Percentiles rank a stretch among this genome's conserved stretches.
Evolutionary conservation across 2,888 invertebrate genomes (phyloP).

Genomic region (Drosophila meridionalis): DNA sequence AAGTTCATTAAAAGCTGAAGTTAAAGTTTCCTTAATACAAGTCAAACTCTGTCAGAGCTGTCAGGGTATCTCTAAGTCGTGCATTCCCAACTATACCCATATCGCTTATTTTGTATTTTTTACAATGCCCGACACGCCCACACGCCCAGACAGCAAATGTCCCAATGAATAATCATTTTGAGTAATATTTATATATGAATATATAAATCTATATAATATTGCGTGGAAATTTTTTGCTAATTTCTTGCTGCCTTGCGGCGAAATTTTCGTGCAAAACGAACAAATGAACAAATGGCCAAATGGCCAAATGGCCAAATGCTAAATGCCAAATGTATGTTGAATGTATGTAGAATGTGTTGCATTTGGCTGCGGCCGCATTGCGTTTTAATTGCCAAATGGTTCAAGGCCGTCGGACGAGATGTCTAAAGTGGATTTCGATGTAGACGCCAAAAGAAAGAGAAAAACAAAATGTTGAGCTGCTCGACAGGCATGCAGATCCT

Average conservation of each 20-base stretch:
- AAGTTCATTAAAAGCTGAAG: not conserved
- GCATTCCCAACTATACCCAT: not conserved
- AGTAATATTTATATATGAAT: slow-evolving; percentile 1
- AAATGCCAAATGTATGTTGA: slow-evolving; percentile 30
- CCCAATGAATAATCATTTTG: slow-evolving; percentile 10
- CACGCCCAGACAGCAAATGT: slow-evolving; percentile 37
- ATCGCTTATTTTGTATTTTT: not conserved
- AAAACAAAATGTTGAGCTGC: slow-evolving; percentile 39
- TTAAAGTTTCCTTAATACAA: not conserved
- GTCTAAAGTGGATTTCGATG: slow-evolving; percentile 71
- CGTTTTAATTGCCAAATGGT: slow-evolving; percentile 77
- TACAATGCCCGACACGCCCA: slow-evolving; percentile 52
- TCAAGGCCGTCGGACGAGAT: slow-evolving; percentile 60
- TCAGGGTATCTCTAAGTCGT: not conserved
- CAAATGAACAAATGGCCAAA: slow-evolving; percentile 29
- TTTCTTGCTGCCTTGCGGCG: slow-evolving; percentile 19
- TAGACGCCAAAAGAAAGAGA: slow-evolving; percentile 40
- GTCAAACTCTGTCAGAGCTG: not conserved
- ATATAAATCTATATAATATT: slow-evolving; percentile 5
- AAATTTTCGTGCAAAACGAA: slow-evolving; percentile 19
- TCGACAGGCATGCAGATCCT: slow-evolving; percentile 50
- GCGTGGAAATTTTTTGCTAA: slow-evolving; percentile 30
- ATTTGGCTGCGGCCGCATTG: slow-evolving; percentile 39
- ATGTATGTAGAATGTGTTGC: slow-evolving; percentile 20
- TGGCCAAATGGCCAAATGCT: slow-evolving; percentile 25